Conservation (phyloP, 2,113 vertebrate species). For the Labeo catla region DNA sequence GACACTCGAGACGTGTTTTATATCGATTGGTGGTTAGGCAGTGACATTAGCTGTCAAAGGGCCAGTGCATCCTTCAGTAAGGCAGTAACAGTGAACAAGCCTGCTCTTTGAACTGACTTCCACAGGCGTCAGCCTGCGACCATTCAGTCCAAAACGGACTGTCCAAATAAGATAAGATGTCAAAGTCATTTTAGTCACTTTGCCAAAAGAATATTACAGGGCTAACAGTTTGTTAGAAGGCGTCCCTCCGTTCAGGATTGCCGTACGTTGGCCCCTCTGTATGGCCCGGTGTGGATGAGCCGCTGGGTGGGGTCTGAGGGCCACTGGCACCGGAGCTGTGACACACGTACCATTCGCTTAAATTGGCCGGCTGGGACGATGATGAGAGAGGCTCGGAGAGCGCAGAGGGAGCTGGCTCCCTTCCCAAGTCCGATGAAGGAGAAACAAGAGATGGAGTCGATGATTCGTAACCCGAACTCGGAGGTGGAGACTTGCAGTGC, state of each 20-base stretch:
- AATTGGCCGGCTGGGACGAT: constrained; percentile 83
- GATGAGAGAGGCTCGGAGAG: constrained; percentile 80
- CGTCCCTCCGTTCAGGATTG: constrained; percentile 72
- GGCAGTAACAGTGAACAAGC: constrained; percentile 35
- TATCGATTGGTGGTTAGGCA: constrained; percentile 52
- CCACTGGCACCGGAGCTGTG: constrained; percentile 83
- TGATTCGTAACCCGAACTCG: constrained; percentile 93
- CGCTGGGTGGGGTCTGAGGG: constrained; percentile 75
- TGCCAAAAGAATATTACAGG: constrained; percentile 11
- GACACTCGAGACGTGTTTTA: constrained; percentile 54
- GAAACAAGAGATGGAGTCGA: constrained; percentile 90
- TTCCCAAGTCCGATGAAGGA: constrained; percentile 90
- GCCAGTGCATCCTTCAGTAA: constrained; percentile 60
- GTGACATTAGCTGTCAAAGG: constrained; percentile 56
- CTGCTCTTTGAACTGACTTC: constrained; percentile 34
- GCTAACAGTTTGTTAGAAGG: constrained; percentile 62
- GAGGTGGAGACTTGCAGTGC: constrained; percentile 95
- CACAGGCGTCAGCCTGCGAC: constrained; percentile 1
- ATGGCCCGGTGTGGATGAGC: constrained; percentile 76
- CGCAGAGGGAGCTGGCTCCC: constrained; percentile 83
- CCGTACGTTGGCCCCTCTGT: constrained; percentile 73
- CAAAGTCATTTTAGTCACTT: constrained; percentile 43
- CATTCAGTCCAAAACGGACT: constrained; percentile 23
- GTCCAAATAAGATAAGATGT: constrained; percentile 30
- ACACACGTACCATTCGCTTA: constrained; percentile 98